Evolutionary conservation across 1,140 invertebrate genomes (phyloP).

Genomic region (Solenopsis fugax): DNA sequence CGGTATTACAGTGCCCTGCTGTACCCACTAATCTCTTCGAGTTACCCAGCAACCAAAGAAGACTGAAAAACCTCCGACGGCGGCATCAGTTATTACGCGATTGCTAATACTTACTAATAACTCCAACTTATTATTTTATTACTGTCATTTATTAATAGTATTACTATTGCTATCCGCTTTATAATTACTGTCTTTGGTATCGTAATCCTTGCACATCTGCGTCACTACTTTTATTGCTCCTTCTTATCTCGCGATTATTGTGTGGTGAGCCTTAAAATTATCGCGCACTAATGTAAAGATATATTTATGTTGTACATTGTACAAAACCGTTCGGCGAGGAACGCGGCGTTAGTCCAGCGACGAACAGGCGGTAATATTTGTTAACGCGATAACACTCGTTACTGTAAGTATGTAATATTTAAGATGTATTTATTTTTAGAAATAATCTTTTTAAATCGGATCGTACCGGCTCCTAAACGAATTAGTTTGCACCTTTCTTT

Average conservation of each 20-base stretch:
- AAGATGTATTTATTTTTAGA: constrained; percentile 74
- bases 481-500: constrained; percentile 14
- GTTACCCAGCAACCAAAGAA: constrained; percentile 86
- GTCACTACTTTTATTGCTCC: constrained; percentile 55
- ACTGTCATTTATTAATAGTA: constrained; percentile 69
- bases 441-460: constrained; percentile 20
- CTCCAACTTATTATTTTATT: constrained; percentile 56
- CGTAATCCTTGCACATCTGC: neutral
- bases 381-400: constrained; percentile 45
- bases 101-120: constrained; percentile 76
- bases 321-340: neutral
- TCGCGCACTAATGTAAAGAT: constrained; percentile 25
- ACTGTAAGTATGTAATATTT: constrained; percentile 61
- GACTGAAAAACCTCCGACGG: constrained; percentile 85
- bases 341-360: neutral
- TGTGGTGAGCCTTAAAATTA: constrained; percentile 41
- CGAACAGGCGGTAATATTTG: constrained; percentile 26
- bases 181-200: constrained; percentile 34
- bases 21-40: constrained; percentile 80
- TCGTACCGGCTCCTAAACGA: too few relatives aligned
- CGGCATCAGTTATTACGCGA: constrained; percentile 80
- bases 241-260: constrained; percentile 58
- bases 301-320: constrained; percentile 48
- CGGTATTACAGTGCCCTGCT: constrained; percentile 61
- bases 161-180: constrained; percentile 41